Percentiles rank a stretch among this genome's conserved stretches.
phyloP scores from a whole-genome alignment of 2,113 vertebrate species.

The Anolis carolinensis region DNA sequence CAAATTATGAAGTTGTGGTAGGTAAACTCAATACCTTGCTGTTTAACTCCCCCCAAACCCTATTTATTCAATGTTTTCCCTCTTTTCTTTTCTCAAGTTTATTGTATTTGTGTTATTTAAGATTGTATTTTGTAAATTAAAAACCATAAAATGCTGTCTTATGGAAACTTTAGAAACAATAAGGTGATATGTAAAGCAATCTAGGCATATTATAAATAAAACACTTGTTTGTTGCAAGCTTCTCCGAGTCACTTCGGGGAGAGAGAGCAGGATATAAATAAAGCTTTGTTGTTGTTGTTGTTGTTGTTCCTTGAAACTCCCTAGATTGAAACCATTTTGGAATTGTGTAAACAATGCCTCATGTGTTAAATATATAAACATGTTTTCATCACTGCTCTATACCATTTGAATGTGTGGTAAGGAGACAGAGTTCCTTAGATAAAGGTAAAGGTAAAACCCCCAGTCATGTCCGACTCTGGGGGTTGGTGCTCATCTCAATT shows the following conservation, averaged over 20 bases:
- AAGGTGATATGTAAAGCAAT: background rate
- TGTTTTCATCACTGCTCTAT: background rate
- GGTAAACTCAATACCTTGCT: slow-evolving; percentile 60
- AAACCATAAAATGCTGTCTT: background rate
- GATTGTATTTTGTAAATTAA: background rate
- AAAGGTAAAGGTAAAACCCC: too few species aligned
- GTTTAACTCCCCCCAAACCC: background rate
- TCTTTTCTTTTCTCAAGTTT: background rate
- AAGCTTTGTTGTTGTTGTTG: too few species aligned
- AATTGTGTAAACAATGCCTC: background rate
- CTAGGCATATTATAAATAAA: background rate
- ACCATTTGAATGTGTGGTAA: background rate
- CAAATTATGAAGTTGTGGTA: slow-evolving; percentile 90
- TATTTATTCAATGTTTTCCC: background rate
- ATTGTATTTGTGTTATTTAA: background rate
- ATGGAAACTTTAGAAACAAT: background rate
- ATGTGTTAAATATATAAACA: background rate
- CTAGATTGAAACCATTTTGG: background rate
- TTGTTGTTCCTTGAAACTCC: background rate
- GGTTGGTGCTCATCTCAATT: too few species aligned
- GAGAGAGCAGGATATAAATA: too few species aligned
- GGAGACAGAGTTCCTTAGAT: too few species aligned
- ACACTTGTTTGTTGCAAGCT: too few species aligned
- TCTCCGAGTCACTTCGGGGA: too few species aligned
- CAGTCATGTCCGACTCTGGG: too few species aligned